These are phyloP conservation scores for Hydraecia micacea DNA, from an alignment of 2,888 invertebrate species.

Conservation along the genomic window DNA sequence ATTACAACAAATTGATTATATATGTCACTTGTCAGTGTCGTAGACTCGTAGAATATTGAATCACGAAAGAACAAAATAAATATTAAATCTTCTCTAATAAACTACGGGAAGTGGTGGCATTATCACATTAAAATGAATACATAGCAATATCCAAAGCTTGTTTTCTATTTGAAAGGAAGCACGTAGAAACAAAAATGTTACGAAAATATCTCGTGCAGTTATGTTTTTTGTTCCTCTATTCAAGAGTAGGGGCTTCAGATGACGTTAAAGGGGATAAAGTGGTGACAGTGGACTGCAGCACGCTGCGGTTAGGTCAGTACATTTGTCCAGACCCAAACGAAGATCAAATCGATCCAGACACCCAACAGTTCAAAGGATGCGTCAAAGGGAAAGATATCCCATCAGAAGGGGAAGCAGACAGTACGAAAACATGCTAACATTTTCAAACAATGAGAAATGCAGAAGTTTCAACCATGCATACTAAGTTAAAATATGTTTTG, in stretches of 20 bases:
- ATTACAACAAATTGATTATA: background rate
- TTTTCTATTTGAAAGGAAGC: background rate
- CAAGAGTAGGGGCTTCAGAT: constrained; percentile 75
- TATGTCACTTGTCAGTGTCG: constrained; percentile 4
- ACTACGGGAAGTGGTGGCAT: background rate
- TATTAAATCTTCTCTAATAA: background rate
- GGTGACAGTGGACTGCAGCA: constrained; percentile 92
- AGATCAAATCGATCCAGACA: constrained; percentile 95
- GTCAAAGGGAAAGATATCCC: constrained; percentile 86
- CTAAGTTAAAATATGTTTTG: background rate
- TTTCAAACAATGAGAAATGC: background rate
- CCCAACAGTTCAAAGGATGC: constrained; percentile 96
- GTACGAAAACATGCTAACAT: constrained; percentile 81
- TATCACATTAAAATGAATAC: constrained; percentile 20
- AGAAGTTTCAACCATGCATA: background rate
- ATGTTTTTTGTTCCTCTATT: constrained; percentile 69
- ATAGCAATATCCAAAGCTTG: background rate
- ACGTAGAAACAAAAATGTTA: constrained; percentile 43
- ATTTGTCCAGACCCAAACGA: constrained; percentile 94
- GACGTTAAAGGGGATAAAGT: constrained; percentile 77
- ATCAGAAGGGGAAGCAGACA: constrained; percentile 94
- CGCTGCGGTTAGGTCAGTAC: constrained; percentile 94
- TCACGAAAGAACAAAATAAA: constrained; percentile 26
- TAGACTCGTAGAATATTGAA: background rate
- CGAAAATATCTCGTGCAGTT: constrained; percentile 58